These are phyloP conservation scores for Holacanthella duospinosa DNA, from an alignment of 2,888 invertebrate genomes.

Conservation along the genomic window DNA sequence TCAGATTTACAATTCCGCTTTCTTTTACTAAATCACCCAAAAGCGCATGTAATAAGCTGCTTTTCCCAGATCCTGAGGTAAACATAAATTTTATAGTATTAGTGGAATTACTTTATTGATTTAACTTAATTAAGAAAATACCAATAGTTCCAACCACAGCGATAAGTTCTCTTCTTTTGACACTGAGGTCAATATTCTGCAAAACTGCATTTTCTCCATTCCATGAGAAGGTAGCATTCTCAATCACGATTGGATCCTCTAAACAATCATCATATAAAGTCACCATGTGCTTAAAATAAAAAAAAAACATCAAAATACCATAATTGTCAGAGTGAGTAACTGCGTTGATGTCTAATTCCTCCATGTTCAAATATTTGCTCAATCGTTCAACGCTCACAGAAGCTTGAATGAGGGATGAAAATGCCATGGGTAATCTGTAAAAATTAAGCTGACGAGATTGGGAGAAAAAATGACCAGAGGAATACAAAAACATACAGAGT, in stretches of 20 bases:
- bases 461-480: no score
- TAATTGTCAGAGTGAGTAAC: slow-evolving; percentile 38
- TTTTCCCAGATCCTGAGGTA: slow-evolving; percentile 64
- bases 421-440: not conserved
- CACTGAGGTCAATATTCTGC: slow-evolving; percentile 59
- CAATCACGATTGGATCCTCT: slow-evolving; percentile 58
- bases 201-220: slow-evolving; percentile 42
- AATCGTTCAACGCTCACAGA: slow-evolving; percentile 48
- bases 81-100: not conserved
- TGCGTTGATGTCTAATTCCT: slow-evolving; percentile 46
- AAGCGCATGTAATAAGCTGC: slow-evolving; percentile 44
- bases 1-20: not conserved
- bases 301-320: no score
- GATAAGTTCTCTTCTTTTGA: slow-evolving; percentile 59
- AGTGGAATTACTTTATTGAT: not conserved
- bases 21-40: slow-evolving; percentile 44
- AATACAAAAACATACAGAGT: slow-evolving; percentile 83
- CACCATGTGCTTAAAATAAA: not conserved
- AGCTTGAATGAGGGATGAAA: slow-evolving; percentile 17
- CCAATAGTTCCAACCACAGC: slow-evolving; percentile 76
- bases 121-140: not conserved
- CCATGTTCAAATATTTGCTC: slow-evolving; percentile 47
- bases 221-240: slow-evolving; percentile 84
- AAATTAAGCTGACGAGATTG: no score
- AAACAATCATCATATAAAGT: not conserved